Evolutionary conservation across 2,888 invertebrate species (phyloP).

Genomic region (Polymixis lichenea): DNA sequence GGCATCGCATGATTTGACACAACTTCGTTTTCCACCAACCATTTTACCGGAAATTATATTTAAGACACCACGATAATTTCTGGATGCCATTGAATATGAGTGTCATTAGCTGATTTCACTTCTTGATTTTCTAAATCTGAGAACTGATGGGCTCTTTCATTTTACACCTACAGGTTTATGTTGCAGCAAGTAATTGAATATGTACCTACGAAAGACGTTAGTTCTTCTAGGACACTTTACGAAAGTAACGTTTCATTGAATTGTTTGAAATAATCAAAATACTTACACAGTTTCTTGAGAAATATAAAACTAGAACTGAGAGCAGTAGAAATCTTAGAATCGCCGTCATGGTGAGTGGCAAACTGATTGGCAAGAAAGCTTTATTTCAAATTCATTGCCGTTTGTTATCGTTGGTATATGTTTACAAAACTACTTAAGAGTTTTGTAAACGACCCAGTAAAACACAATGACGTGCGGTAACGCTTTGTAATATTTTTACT

Average conservation of each 20-base stretch:
- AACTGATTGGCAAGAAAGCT: slow-evolving; percentile 36
- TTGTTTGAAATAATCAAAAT: slow-evolving; percentile 14
- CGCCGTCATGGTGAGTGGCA: slow-evolving; percentile 51
- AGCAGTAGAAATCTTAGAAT: slow-evolving; percentile 53
- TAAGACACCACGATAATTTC: neutral
- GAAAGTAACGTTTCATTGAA: neutral
- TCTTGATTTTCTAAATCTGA: neutral
- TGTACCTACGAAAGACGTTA: neutral
- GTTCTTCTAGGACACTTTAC: neutral
- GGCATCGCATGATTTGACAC: neutral
- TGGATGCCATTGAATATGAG: too few species aligned
- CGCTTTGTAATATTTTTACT: slow-evolving; percentile 45
- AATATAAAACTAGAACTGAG: slow-evolving; percentile 46
- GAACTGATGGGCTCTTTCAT: neutral
- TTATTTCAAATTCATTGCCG: slow-evolving; percentile 13
- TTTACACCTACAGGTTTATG: neutral
- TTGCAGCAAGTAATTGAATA: neutral
- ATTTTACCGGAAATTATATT: neutral
- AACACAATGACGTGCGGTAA: slow-evolving; percentile 60
- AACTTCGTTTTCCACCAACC: neutral
- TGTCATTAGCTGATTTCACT: neutral
- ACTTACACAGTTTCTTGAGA: slow-evolving; percentile 61
- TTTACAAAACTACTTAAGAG: slow-evolving; percentile 56
- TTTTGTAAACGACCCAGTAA: slow-evolving; percentile 57
- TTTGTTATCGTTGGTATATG: slow-evolving; percentile 42